phyloP scores from a whole-genome alignment of 2,797 vertebrate genomes.

The Arrhamphus sclerolepis region DNA sequence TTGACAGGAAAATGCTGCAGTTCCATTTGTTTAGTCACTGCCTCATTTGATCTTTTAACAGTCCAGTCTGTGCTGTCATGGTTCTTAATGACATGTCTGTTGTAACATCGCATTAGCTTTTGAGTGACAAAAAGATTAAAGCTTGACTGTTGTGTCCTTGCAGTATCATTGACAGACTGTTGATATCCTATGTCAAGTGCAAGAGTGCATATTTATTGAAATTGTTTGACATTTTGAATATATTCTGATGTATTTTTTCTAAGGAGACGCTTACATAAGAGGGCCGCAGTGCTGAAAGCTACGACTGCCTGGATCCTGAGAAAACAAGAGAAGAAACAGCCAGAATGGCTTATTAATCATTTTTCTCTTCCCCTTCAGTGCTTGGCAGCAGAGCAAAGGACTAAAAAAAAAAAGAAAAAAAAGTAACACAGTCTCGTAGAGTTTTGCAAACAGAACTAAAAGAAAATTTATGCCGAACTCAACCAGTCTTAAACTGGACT shows the following conservation, averaged over 20 bases:
- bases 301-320: conserved; percentile 56
- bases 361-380: conserved; percentile 30
- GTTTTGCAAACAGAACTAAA: background rate
- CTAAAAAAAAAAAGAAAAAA: conserved; percentile 1
- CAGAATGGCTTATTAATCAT: conserved; percentile 37
- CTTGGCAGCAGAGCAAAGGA: conserved; percentile 24
- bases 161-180: conserved; percentile 36
- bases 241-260: conserved; percentile 53
- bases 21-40: conserved; percentile 16
- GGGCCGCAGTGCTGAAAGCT: conserved; percentile 46
- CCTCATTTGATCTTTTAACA: conserved; percentile 26
- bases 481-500: no score
- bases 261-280: conserved; percentile 57
- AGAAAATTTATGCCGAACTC: background rate
- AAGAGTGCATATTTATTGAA: conserved; percentile 40
- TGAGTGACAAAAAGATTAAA: conserved; percentile 29
- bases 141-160: conserved; percentile 33
- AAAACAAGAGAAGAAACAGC: conserved; percentile 50
- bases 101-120: background rate
- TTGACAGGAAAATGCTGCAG: conserved; percentile 35
- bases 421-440: conserved; percentile 2
- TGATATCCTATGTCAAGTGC: conserved; percentile 38
- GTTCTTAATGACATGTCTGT: background rate
- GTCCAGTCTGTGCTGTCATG: background rate
- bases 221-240: conserved; percentile 59